phyloP scores from a whole-genome alignment of 2,113 vertebrate species.

The Lasiurus cinereus region DNA sequence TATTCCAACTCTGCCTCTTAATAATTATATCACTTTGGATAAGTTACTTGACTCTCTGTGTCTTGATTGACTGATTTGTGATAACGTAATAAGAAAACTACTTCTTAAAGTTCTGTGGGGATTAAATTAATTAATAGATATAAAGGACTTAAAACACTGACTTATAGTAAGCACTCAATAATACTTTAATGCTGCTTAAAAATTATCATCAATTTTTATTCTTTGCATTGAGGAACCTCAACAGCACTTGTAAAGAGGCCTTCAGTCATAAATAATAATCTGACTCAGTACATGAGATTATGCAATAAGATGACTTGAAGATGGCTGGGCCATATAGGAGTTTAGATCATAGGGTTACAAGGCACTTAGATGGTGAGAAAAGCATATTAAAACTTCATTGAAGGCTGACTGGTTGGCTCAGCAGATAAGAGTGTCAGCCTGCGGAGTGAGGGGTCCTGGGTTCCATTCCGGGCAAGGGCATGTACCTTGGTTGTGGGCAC shows the following conservation, averaged over 20 bases:
- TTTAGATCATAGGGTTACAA: background rate
- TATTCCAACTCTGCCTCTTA: background rate
- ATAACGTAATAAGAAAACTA: background rate
- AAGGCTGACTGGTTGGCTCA: too few species aligned
- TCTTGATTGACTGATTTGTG: background rate
- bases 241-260: background rate
- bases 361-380: background rate
- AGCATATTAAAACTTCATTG: background rate
- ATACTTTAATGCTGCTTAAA: background rate
- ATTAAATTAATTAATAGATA: background rate
- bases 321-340: background rate
- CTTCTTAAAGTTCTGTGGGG: background rate
- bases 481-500: too few species aligned
- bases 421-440: too few species aligned
- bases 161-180: background rate
- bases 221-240: background rate
- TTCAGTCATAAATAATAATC: background rate
- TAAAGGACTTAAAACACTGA: conserved; percentile 35
- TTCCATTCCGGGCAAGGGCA: too few species aligned
- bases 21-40: background rate
- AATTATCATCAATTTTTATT: background rate
- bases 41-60: background rate
- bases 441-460: too few species aligned
- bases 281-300: background rate
- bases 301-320: background rate